Percentiles rank a stretch among this genome's conserved stretches.
Evolutionary conservation across 2,797 vertebrate genomes (phyloP).

Genomic region (Sternarchorhynchus goeldii): DNA sequence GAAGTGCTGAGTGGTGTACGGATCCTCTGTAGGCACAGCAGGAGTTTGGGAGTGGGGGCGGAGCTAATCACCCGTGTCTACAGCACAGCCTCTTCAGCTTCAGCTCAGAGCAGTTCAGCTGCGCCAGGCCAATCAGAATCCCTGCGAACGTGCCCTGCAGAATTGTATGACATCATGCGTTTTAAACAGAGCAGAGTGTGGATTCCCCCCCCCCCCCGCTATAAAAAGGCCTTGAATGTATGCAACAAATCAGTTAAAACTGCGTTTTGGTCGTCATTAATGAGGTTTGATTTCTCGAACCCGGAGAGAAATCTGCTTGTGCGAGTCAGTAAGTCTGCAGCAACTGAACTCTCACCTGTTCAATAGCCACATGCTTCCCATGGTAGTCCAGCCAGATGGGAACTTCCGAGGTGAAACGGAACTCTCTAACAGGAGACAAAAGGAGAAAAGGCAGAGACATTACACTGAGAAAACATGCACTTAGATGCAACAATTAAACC

Average conservation of each 20-base stretch:
- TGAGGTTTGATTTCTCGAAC: no score
- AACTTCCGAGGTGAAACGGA: slow-evolving; percentile 92
- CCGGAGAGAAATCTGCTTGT: not conserved
- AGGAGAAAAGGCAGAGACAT: not conserved
- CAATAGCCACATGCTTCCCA: slow-evolving; percentile 88
- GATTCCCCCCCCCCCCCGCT: no score
- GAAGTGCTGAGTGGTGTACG: not conserved
- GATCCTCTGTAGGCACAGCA: not conserved
- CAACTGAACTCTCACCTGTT: slow-evolving; percentile 77
- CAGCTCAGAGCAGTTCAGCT: slow-evolving; percentile 91
- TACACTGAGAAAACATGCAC: not conserved
- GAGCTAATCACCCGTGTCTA: slow-evolving; percentile 80
- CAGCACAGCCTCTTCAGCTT: slow-evolving; percentile 92
- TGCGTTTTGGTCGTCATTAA: no score
- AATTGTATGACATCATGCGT: slow-evolving; percentile 33
- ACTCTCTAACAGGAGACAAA: slow-evolving; percentile 78
- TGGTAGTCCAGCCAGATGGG: slow-evolving; percentile 95
- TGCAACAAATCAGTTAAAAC: no score
- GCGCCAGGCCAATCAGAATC: slow-evolving; percentile 90
- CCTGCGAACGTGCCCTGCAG: slow-evolving; percentile 89
- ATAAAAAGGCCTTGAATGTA: no score
- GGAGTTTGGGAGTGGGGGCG: not conserved
- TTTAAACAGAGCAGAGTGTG: not conserved
- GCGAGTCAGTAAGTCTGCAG: not conserved
- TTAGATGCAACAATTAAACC: not conserved